Base-by-base conservation (phyloP, 2,797 vertebrate species). In the Remorina albescens region DNA sequence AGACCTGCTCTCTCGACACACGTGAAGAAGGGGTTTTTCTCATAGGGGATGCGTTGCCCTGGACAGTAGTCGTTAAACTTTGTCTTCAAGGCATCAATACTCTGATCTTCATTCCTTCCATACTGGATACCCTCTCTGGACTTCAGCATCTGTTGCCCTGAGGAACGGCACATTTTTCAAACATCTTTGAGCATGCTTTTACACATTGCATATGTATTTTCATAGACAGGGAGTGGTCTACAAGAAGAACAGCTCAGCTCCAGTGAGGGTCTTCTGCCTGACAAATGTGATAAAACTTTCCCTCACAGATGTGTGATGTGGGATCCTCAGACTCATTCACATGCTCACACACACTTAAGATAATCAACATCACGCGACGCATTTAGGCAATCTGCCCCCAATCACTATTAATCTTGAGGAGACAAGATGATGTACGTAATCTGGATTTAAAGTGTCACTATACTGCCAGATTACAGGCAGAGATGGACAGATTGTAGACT, bases 1-100 rank as follows among this genome's bases (percentile, higher is more conserved):
- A 62, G 47, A 96, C 95, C 95, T 90, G 90, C 83, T 89, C 50
- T 88, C 63, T 94, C 87, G 42, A 95, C 83, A 60, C 95, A 95
- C 71, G 82, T 92, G 88, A 89, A 95, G 87, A 95, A 95, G 41
- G 95, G 95, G 69, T 95, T 95, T 23, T 83, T 7, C 2, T 95
- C 94, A 23, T 93, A 77, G 1, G 92, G 84, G 41, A 94, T 34
- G 0, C 41, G 55, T 12, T 69, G 69, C 11, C 0, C 81, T 3
- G 91, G 77, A 44, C 95, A 95, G 82, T 84, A 95, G 4, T 93
- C 84, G 0, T 90, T 25, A 76, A 95, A 95, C 89, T 90, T 95
- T 28, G 15, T 80, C 86, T 78, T 93, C 84, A 95, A 83, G 23
- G 88, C 34, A 0, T 94, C 89, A 8, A 68, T 57, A 63, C 75